Conservation (phyloP, 2,113 vertebrate species). For the Glaucomys volans region DNA sequence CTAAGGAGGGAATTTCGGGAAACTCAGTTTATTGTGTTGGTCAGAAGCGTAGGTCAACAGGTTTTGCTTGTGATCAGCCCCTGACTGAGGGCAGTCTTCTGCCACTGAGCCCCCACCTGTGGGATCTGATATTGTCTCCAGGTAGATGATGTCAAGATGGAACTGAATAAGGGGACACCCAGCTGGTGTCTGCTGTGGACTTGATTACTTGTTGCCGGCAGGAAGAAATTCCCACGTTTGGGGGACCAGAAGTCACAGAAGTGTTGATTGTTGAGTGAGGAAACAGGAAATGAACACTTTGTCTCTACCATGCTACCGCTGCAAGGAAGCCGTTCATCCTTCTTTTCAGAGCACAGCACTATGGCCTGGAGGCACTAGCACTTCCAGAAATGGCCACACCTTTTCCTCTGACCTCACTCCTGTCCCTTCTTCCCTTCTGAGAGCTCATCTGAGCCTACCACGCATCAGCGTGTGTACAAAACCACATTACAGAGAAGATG, state of each 20-base stretch:
- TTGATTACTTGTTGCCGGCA: not conserved
- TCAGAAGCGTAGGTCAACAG: not conserved
- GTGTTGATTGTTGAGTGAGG: not conserved
- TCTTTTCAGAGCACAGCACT: not conserved
- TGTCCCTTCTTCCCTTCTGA: not conserved
- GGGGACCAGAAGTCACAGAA: not conserved
- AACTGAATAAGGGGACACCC: not conserved
- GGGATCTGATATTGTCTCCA: not conserved
- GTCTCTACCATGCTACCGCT: not conserved
- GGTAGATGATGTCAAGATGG: not conserved
- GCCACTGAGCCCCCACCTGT: not conserved
- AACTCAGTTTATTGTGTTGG: not conserved
- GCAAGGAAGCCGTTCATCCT: not conserved
- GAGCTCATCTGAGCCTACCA: not conserved
- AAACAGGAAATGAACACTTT: not conserved
- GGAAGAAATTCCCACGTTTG: not conserved
- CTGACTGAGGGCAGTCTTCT: not conserved
- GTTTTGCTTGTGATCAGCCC: not conserved
- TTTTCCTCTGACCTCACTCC: slow-evolving; percentile 30
- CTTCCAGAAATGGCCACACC: not conserved
- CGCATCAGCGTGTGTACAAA: not conserved
- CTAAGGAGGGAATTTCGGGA: no score
- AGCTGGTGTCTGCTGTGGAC: not conserved
- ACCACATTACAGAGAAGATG: slow-evolving; percentile 41
- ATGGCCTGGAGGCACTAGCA: not conserved